Evolutionary conservation across 2,888 invertebrate genomes (phyloP).

Genomic region (Oxytorus armatus): DNA sequence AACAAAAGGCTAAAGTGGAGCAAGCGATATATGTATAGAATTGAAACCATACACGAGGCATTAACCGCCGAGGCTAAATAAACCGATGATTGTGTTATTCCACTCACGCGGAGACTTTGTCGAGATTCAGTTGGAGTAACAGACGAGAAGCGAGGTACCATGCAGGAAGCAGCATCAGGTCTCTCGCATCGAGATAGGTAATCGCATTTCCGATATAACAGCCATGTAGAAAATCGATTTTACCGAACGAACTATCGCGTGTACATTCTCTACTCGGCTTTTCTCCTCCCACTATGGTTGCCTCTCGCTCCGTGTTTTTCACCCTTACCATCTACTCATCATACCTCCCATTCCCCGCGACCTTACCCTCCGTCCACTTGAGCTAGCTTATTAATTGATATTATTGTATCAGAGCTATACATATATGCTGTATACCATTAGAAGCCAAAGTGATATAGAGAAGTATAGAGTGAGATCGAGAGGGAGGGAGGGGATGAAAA

Average conservation of each 20-base stretch:
- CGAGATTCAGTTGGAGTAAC: not conserved
- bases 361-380: too few relatives aligned
- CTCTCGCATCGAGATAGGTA: conserved; percentile 44
- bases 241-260: conserved; percentile 25
- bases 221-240: conserved; percentile 60
- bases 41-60: not conserved
- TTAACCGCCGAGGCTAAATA: conserved; percentile 11
- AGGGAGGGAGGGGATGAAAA: not conserved
- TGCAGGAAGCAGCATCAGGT: not conserved
- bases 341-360: not conserved
- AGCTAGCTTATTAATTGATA: conserved; percentile 39
- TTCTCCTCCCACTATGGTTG: conserved; percentile 6
- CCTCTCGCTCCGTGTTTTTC: conserved; percentile 1
- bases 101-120: conserved; percentile 10
- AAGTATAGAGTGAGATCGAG: not conserved
- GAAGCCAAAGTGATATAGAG: not conserved
- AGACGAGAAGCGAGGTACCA: not conserved
- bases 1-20: not conserved
- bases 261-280: conserved; percentile 18
- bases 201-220: conserved; percentile 58
- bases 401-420: conserved; percentile 22
- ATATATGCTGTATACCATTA: not conserved
- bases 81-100: conserved; percentile 32
- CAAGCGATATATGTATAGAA: not conserved
- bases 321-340: not conserved